These are phyloP conservation scores for Lagria hirta DNA, from an alignment of 2,888 invertebrate species.

Conservation along the genomic window DNA sequence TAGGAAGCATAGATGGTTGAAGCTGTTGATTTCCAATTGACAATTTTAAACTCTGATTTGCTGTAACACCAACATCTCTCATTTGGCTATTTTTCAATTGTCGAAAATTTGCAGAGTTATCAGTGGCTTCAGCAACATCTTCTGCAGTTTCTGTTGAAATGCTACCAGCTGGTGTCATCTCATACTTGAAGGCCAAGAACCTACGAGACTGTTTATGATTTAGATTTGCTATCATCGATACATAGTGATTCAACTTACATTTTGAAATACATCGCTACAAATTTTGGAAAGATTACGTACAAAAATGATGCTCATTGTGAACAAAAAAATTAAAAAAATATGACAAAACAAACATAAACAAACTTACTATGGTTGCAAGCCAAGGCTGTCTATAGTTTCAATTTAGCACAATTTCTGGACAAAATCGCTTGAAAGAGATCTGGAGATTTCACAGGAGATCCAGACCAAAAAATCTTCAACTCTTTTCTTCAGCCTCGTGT, in stretches of 20 bases:
- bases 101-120: conserved; percentile 17
- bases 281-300: conserved; percentile 17
- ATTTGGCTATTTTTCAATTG: conserved; percentile 7
- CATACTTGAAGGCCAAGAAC: conserved; percentile 16
- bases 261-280: conserved; percentile 16
- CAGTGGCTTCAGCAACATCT: conserved; percentile 19
- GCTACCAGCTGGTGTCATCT: conserved; percentile 22
- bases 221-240: not conserved
- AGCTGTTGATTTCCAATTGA: conserved; percentile 32
- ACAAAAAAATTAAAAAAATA: conserved; percentile 12
- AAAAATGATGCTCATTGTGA: conserved; percentile 13
- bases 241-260: conserved; percentile 13
- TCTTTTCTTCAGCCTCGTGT: no score
- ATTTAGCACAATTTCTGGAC: no score
- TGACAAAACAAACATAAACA: conserved; percentile 19
- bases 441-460: no score
- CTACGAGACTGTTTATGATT: conserved; percentile 12
- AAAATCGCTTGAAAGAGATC: no score
- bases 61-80: conserved; percentile 3
- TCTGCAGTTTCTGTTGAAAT: conserved; percentile 17
- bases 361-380: conserved; percentile 7
- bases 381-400: no score
- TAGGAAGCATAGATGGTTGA: conserved; percentile 36
- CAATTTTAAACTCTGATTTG: conserved; percentile 15
- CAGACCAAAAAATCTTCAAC: no score